Percentiles rank a stretch among this genome's conserved stretches.
Conservation (phyloP, 1,140 invertebrate genomes). For the Fopius arisanus region DNA sequence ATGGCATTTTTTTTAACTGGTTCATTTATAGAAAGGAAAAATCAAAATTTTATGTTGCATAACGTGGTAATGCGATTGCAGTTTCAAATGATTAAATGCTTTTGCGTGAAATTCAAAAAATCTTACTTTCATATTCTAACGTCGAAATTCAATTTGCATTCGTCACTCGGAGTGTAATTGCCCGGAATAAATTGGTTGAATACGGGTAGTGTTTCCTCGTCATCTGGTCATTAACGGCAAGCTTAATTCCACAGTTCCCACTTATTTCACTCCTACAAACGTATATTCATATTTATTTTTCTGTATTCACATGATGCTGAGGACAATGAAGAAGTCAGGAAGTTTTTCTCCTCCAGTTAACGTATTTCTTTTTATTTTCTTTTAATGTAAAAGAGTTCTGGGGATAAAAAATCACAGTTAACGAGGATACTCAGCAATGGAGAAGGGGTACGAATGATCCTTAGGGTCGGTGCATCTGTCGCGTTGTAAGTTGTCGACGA, state of each 20-base stretch:
- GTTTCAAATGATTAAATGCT: no score
- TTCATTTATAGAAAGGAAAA: no score
- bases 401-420: background rate
- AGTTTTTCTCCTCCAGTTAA: background rate
- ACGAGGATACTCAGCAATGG: background rate
- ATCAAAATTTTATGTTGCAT: no score
- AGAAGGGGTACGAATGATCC: background rate
- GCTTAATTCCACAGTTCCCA: background rate
- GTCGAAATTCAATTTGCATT: background rate
- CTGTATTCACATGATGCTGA: background rate
- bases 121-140: background rate
- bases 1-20: no score
- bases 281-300: background rate
- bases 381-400: background rate
- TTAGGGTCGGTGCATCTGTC: constrained; percentile 14
- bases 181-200: background rate
- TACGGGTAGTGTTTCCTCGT: background rate
- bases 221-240: background rate
- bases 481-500: background rate
- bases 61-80: no score
- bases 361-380: background rate
- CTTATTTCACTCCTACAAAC: background rate
- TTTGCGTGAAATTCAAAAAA: no score
- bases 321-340: background rate
- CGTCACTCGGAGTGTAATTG: background rate